phyloP scores from a whole-genome alignment of 2,113 vertebrate species.

The Fulmarus glacialis region DNA sequence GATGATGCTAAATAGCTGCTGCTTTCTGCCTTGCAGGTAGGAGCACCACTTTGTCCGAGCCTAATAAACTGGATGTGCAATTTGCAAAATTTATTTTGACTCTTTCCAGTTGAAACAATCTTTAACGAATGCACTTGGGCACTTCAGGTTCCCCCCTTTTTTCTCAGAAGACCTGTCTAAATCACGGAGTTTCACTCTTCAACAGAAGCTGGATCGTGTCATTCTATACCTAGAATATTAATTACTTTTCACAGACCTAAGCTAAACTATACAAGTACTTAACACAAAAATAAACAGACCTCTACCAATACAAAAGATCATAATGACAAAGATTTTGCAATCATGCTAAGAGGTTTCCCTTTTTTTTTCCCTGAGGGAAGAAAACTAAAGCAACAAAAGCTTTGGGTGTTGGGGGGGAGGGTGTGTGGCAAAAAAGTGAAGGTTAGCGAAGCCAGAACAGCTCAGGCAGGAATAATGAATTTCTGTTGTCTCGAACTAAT shows the following conservation, averaged over 20 bases:
- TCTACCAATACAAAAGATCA: background rate
- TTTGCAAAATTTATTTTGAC: background rate
- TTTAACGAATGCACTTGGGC: background rate
- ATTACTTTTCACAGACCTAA: background rate
- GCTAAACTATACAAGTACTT: background rate
- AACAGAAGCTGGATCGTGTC: background rate
- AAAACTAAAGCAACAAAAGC: background rate
- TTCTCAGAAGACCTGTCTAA: background rate
- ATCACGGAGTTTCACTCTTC: background rate
- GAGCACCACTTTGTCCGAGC: fast-evolving
- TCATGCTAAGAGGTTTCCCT: background rate
- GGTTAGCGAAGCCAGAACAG: fast-evolving
- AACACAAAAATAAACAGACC: background rate
- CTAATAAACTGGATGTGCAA: background rate
- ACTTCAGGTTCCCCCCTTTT: background rate
- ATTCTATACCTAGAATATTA: background rate
- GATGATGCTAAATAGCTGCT: background rate
- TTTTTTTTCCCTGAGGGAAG: background rate
- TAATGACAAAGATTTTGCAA: background rate
- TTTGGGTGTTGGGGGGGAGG: background rate
- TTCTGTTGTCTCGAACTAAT: background rate
- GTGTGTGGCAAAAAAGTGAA: background rate
- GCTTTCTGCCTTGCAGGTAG: background rate
- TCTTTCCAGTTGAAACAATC: background rate
- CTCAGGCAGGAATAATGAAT: background rate